Percentiles rank a stretch among this genome's conserved stretches.
These are phyloP conservation scores for Scomber japonicus DNA, from an alignment of 2,113 vertebrate genomes.

Conservation along the genomic window DNA sequence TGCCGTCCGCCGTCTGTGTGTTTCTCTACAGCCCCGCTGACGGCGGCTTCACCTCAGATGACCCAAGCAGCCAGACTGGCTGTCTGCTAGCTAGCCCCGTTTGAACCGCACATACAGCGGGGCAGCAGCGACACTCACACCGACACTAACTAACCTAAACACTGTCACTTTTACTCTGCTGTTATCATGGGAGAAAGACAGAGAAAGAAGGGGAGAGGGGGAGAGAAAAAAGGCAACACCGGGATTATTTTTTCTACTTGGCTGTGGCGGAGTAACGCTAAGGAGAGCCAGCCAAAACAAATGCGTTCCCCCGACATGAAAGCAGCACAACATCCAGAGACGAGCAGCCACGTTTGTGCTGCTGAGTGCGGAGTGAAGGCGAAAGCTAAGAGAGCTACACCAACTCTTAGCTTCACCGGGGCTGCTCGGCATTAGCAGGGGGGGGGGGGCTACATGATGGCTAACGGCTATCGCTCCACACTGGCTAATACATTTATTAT, in stretches of 20 bases:
- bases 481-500: constrained; percentile 55
- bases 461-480: constrained; percentile 57
- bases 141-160: background rate
- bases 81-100: constrained; percentile 73
- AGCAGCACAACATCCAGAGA: constrained; percentile 55
- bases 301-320: constrained; percentile 63
- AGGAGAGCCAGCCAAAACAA: constrained; percentile 63
- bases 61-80: constrained; percentile 67
- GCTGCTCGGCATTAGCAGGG: constrained; percentile 40
- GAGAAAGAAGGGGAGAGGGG: background rate
- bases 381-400: constrained; percentile 55
- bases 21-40: constrained; percentile 34
- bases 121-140: constrained; percentile 39
- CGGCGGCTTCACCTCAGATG: constrained; percentile 78
- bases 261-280: constrained; percentile 16
- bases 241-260: constrained; percentile 5
- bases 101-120: constrained; percentile 57
- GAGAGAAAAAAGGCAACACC: background rate
- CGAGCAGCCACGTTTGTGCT: constrained; percentile 62
- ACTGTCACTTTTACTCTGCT: constrained; percentile 17
- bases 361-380: constrained; percentile 44
- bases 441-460: constrained; percentile 52
- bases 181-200: background rate
- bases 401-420: constrained; percentile 50
- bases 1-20: background rate